Base-by-base conservation (phyloP, 1,140 invertebrate genomes). In the Agrypnia vestita region DNA sequence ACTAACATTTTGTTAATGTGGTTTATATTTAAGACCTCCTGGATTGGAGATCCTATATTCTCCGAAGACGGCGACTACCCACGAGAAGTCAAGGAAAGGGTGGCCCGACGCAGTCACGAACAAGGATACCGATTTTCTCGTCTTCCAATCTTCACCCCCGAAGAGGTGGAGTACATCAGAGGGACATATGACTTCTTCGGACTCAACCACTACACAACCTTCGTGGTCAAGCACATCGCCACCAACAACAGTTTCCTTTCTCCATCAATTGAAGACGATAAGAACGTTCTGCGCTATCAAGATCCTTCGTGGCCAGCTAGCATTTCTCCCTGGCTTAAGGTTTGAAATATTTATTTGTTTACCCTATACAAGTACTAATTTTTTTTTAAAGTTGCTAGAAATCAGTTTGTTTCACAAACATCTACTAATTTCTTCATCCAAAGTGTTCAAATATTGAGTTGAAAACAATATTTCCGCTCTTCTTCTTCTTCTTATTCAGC, bases 21-120 rank as follows among this genome's bases (percentile, higher is more conserved):
- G 6, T 12, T 12, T 67, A 17, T 9, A 19, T 59, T 76, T 21
- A 6, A 73, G 69, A 44, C 80, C 43, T 91, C 91, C 9, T 91
- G 91, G 90, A 93, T 91, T 80, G 91, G 88, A 1, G 88, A 93
- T 86, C 93, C 93, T 7, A 91, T 94, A 67, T 92, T 91, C 82
- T 89, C 90, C 11, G 87, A 85, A 76, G 84, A 86, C 13, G 93
- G 93, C 9, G 91, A 94, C 82, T 94, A 93, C 84, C 93, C 93
- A 1, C 79, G 86, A 74, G 86, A 92, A 17, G 89, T 94, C 86
- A 91, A 90, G 79, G 85, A 91, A 25, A 88, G 88, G 44, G 86
- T 94, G 1, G 87, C 86, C 10, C 82, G 84, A 10, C 89, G 90
- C n/a, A 93, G 92, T 81, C 86, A 86, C 51, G 86, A 89, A 55